Base-by-base conservation (phyloP, 2,113 vertebrate species). In the Malurus melanocephalus region DNA sequence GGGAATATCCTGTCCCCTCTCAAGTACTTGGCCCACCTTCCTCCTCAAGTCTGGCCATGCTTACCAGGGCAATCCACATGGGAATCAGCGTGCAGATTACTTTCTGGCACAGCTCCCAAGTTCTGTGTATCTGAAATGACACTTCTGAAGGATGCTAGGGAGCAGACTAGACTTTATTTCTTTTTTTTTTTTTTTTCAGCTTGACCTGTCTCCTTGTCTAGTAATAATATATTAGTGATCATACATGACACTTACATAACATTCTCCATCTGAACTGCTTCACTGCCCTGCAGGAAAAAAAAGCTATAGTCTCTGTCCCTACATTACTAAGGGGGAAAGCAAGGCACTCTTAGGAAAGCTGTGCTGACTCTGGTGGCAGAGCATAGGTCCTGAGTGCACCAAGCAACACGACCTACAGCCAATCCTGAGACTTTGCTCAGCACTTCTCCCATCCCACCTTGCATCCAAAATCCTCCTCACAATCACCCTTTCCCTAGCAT, bases 221-320 rank as follows among this genome's bases (percentile, higher is more conserved):
- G 40, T 76, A 79, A 89, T 59, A 91, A 91, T 79, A 75, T 81
- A 57, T 81, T 88, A 62, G 51, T 79, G 83, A 90, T 91, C 84
- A 73, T 85, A 90, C 74, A 79, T 73, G 86, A 85, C 77, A 90
- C 69, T 69, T 88, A 86, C 43, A 93, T 87, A 91, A 73, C 74
- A 69, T 84, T 59, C 35, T 93, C 71, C n/a, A 92, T 55, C 83
- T 84, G 66, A 94, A 79, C 74, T 48, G 69, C 55, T 94, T 85
- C 51, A 59, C 64, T 90, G 77, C 35, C 59, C 48, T 79, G 48
- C 3, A 6, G 65, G 8, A 10, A 35, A 16, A 85, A 59, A 85
- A 67, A 3, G 10, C 72, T 38, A 53, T 48, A 61, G 23, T 24
- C 28, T 69, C 67, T 93, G 38, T 84, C 51, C 55, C 19, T 81